Evolutionary conservation across 64 coral and sea anemone genomes (phyloP), one percentile per base, ranked within the genome.

Genomic region (Trachythela sp.): DNA sequence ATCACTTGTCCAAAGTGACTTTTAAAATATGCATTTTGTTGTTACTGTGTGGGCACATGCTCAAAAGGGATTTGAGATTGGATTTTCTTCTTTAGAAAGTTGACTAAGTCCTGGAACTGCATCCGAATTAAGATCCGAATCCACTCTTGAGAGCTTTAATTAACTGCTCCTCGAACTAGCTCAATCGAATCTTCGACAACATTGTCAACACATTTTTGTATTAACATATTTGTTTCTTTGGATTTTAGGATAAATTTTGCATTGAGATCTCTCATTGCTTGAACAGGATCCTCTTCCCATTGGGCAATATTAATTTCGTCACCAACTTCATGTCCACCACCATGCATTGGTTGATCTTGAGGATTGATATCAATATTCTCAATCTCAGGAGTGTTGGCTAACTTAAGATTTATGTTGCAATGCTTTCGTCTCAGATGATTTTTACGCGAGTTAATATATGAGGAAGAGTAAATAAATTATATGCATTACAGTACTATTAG

Each of bases 11-110:
- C 34, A 88, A 88, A 88, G 45, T 88, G 58, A 41, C 36, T 54
- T 76, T 76, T 71, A 54, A 43, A 75, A 45, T 75, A 88, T 49
- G 39, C 39, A 24, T 32, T 54, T 88, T 88, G 87, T 32, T 75
- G 71, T 22, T 88, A 45, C 64, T 41, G 71, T 17, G 40, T 88
- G 17, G 59, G 39, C 41, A 88, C 68, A 77, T 88, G 87, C 36
- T 76, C 31, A n/a, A 77, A 88, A 76, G 36, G 87, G 67, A 88
- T 88, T 88, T 36, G 31, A 41, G 33, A 88, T 71, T 51, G 67
- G 87, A 41, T 76, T 35, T 33, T 88, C 68, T 30, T 88, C 59
- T n/a, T 35, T 14, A 88, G 67, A 88, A 40, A 88, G 38, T 77
- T 71, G 20, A 7, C 26, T 54, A 71, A 88, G 67, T 75, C 58